A percentile compares a stretch with the other conserved stretches of the same genome.
Evolutionary conservation across 2,888 invertebrate species (phyloP).

Genomic region (Drosophila diplacantha): DNA sequence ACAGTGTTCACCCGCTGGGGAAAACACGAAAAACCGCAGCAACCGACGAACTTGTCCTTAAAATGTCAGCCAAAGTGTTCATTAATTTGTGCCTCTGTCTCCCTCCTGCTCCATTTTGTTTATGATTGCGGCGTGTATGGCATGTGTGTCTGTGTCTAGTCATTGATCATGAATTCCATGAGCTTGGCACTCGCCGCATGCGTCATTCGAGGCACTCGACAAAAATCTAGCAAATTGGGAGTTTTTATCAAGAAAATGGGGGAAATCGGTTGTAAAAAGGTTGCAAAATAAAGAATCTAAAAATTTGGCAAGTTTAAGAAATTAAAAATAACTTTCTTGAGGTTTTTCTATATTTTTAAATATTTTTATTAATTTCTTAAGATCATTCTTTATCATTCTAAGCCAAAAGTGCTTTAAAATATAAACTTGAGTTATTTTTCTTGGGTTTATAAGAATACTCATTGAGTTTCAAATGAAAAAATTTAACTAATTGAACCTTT

Average conservation of each 20-base stretch:
- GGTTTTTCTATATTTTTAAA: neutral
- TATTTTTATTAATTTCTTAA: neutral
- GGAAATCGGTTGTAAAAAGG: no score
- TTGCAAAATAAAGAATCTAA: neutral
- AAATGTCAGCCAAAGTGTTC: constrained; percentile 72
- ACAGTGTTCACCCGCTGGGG: constrained; percentile 7
- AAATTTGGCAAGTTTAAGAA: neutral
- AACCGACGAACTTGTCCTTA: constrained; percentile 71
- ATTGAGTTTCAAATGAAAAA: no score
- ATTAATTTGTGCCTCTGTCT: constrained; percentile 63
- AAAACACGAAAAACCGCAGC: constrained; percentile 30
- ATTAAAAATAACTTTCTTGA: neutral
- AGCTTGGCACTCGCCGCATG: constrained; percentile 64
- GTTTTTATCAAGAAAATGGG: neutral
- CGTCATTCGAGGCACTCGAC: constrained; percentile 52
- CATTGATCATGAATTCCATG: constrained; percentile 72
- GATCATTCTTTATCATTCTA: no score
- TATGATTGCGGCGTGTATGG: constrained; percentile 47
- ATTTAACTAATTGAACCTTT: no score
- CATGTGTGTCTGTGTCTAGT: constrained; percentile 57
- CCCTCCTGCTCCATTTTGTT: constrained; percentile 43
- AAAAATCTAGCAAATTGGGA: neutral
- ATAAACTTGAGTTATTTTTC: no score
- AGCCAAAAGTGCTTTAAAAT: neutral
- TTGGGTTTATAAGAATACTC: no score